Evolutionary conservation across 2,888 invertebrate genomes (phyloP).

Genomic region (Agonopterix heracliana): DNA sequence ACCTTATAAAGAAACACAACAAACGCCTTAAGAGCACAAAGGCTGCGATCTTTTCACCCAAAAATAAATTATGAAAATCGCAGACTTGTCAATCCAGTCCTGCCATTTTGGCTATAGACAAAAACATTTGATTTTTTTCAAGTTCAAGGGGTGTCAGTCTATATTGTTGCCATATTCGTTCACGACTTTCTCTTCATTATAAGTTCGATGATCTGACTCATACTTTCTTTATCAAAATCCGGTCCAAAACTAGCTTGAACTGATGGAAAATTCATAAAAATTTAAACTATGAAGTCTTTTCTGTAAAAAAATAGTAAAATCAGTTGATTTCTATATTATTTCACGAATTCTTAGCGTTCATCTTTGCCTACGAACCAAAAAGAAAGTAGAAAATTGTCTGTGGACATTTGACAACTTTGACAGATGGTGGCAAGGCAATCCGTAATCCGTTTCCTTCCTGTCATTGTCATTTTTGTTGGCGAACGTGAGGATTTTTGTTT

Average conservation of each 20-base stretch:
- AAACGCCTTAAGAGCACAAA: conserved; percentile 38
- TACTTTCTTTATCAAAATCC: too few species aligned
- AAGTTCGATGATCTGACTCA: too few species aligned
- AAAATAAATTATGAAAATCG: conserved; percentile 69
- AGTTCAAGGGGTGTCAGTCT: too few species aligned
- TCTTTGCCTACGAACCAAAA: background rate
- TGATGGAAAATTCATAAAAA: too few species aligned
- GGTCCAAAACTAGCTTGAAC: too few species aligned
- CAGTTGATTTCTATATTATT: too few species aligned
- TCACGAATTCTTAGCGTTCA: background rate
- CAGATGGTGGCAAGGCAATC: background rate
- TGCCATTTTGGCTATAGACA: conserved; percentile 69
- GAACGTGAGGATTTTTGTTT: background rate
- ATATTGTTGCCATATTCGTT: too few species aligned
- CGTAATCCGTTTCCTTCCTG: background rate
- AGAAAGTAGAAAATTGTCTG: background rate
- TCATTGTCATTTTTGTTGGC: background rate
- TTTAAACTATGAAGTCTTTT: too few species aligned
- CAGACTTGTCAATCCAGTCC: conserved; percentile 66
- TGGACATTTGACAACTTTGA: background rate
- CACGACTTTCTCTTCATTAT: too few species aligned
- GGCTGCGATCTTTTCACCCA: conserved; percentile 51
- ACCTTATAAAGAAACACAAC: conserved; percentile 29
- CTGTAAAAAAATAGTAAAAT: too few species aligned
- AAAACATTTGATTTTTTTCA: conserved; percentile 15